A percentile compares a stretch with the other conserved stretches of the same genome.
These are phyloP conservation scores for Chironex yamaguchii DNA, from an alignment of 30 jellyfish, hydroid and myxozoan species.

Conservation along the genomic window DNA sequence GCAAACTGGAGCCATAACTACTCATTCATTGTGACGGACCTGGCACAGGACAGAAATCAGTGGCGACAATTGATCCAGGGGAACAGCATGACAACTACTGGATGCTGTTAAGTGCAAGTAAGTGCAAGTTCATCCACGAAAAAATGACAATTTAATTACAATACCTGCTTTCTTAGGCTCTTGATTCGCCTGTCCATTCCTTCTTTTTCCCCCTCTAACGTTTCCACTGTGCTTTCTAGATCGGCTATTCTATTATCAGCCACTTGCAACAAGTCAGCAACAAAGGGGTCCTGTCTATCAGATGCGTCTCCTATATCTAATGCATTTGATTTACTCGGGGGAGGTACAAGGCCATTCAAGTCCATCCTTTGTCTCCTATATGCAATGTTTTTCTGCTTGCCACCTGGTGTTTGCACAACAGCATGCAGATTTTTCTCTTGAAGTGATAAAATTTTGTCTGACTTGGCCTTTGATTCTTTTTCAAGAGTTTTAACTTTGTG, in stretches of 20 bases:
- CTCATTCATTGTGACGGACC: no score
- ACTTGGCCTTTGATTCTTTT: conserved; percentile 79
- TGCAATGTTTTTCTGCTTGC: conserved; percentile 84
- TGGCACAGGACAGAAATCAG: no score
- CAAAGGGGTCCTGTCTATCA: conserved; percentile 68
- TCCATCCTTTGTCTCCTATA: conserved; percentile 96
- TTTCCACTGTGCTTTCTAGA: conserved; percentile 47
- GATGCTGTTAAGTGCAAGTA: no score
- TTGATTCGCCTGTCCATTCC: conserved; percentile 76
- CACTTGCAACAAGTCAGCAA: conserved; percentile 85
- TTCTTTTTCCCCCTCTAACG: conserved; percentile 54
- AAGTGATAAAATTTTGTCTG: conserved; percentile 80
- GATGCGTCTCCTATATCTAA: not conserved
- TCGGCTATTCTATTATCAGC: conserved; percentile 88
- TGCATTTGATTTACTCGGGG: conserved; percentile 65
- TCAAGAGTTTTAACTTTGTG: conserved; percentile 82
- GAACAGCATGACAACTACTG: no score
- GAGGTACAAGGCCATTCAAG: conserved; percentile 67
- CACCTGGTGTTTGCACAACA: conserved; percentile 97
- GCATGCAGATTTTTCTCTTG: conserved; percentile 93
- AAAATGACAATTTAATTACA: no score
- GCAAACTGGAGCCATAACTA: no score
- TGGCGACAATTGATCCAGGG: no score
- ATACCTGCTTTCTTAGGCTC: conserved; percentile 85
- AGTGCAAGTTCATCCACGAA: no score